These are phyloP conservation scores for Pelodiscus sinensis DNA, from an alignment of 2,113 vertebrate genomes.

Conservation along the genomic window DNA sequence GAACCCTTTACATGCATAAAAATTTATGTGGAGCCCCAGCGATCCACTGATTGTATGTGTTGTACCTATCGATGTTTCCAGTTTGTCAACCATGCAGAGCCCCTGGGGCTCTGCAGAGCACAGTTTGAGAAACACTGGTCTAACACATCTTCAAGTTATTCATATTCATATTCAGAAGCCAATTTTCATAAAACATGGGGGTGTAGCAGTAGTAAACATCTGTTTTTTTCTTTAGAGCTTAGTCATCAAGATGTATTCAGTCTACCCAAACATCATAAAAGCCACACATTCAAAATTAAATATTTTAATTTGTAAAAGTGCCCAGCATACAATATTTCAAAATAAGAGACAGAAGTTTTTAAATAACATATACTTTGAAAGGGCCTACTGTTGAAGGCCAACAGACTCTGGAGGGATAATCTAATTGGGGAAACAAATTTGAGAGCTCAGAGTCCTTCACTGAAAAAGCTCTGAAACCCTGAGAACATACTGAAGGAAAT, in stretches of 20 bases:
- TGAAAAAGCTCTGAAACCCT: neutral
- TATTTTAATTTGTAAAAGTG: neutral
- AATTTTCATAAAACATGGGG: too few species aligned
- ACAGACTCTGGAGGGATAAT: neutral
- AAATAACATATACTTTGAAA: neutral
- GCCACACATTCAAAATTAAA: neutral
- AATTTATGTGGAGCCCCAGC: too few species aligned
- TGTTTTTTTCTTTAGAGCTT: neutral
- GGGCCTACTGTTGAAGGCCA: neutral
- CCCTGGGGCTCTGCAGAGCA: too few species aligned
- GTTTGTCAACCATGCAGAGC: too few species aligned
- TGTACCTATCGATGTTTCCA: too few species aligned
- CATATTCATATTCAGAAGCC: too few species aligned
- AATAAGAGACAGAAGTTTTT: neutral
- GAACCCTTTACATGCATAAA: too few species aligned
- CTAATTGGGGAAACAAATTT: neutral
- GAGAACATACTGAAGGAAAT: neutral
- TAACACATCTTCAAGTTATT: too few species aligned
- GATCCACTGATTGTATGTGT: too few species aligned
- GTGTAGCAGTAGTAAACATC: neutral
- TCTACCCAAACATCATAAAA: neutral
- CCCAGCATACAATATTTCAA: neutral
- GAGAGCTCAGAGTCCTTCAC: neutral
- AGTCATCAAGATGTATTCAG: neutral
- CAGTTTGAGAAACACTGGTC: too few species aligned